Evolutionary conservation across 2,797 vertebrate species (phyloP).

Genomic region (Coccyzus lansbergi): DNA sequence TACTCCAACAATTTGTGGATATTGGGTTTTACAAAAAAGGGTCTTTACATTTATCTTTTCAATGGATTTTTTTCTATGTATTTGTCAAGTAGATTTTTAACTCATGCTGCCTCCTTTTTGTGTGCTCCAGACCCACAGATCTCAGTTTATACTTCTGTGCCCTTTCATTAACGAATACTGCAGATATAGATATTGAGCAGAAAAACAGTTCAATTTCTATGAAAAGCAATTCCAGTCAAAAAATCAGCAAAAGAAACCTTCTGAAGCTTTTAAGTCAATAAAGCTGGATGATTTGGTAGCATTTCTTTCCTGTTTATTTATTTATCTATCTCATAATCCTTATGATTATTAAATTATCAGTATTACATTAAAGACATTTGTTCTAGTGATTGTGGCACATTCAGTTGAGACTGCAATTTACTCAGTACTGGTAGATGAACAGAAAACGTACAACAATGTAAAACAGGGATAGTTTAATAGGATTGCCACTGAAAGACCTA

Average conservation of each 20-base stretch:
- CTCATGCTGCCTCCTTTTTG: neutral
- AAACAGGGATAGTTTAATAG: neutral
- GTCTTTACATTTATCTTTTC: neutral
- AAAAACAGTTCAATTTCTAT: neutral
- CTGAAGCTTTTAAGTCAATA: neutral
- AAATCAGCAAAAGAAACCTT: neutral
- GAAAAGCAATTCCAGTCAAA: neutral
- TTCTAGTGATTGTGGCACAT: neutral
- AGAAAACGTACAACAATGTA: neutral
- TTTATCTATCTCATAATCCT: slow-evolving; percentile 32
- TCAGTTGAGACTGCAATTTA: neutral
- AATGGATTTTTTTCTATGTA: neutral
- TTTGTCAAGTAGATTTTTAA: neutral
- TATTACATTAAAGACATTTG: slow-evolving; percentile 1
- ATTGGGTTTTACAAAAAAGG: neutral
- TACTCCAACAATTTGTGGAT: neutral
- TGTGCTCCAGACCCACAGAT: neutral
- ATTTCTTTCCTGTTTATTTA: slow-evolving; percentile 21
- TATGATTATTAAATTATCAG: no score
- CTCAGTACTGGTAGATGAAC: neutral
- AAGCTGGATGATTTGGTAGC: neutral
- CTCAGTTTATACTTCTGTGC: neutral
- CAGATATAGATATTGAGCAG: neutral
- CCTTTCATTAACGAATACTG: neutral
- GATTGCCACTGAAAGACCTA: neutral